Percentiles rank a stretch among this genome's conserved stretches.
phyloP scores from a whole-genome alignment of 2,888 invertebrate genomes.

The Pollenia griseotomentosa region DNA sequence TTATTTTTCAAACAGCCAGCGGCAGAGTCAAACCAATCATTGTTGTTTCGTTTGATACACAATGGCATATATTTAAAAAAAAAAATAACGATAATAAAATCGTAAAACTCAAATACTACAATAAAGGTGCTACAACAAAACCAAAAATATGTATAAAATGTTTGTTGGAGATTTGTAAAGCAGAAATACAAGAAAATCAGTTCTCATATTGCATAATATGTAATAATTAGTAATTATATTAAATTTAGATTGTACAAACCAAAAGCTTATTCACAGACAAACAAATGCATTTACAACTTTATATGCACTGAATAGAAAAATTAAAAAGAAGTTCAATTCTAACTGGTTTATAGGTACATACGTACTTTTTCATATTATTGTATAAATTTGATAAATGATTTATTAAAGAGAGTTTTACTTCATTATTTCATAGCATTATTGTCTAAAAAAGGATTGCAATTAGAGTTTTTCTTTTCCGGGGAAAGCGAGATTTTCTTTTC shows the following conservation, averaged over 20 bases:
- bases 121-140: background rate
- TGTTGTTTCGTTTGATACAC: constrained; percentile 32
- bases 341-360: background rate
- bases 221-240: constrained; percentile 59
- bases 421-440: background rate
- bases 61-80: constrained; percentile 36
- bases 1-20: constrained; percentile 23
- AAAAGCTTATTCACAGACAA: background rate
- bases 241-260: background rate
- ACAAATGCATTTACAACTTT: constrained; percentile 21
- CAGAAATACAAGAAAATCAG: constrained; percentile 45
- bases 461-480: too few species aligned
- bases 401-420: background rate
- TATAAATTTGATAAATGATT: constrained; percentile 10
- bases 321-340: constrained; percentile 16
- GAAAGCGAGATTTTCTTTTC: too few species aligned
- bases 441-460: too few species aligned
- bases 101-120: constrained; percentile 36
- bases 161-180: constrained; percentile 42
- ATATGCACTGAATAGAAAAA: background rate
- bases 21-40: constrained; percentile 16
- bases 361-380: background rate
- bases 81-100: constrained; percentile 39
- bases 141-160: constrained; percentile 1
- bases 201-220: constrained; percentile 59